Conservation (phyloP, 2,113 vertebrate genomes). For the Xiphias gladius region DNA sequence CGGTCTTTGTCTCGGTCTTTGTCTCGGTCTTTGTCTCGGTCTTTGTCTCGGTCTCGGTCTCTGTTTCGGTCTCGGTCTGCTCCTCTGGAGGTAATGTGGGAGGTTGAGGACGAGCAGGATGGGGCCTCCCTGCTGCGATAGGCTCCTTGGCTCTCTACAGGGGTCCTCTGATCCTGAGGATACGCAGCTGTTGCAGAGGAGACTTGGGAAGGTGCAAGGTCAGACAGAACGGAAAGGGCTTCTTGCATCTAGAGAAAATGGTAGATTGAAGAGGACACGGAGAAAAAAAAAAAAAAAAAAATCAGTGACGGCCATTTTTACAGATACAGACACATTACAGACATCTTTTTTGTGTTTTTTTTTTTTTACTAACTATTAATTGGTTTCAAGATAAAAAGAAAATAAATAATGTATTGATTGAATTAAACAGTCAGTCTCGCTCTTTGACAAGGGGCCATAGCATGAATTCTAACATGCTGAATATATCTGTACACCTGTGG, state of each 20-base stretch:
- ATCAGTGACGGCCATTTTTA: neutral
- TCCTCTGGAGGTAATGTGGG: slow-evolving; percentile 64
- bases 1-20: slow-evolving; percentile 22
- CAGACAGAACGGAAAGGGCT: slow-evolving; percentile 58
- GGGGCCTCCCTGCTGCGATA: slow-evolving; percentile 62
- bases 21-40: slow-evolving; percentile 39
- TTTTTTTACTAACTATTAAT: no score
- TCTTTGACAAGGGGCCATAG: slow-evolving; percentile 8
- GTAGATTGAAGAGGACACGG: neutral
- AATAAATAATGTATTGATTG: slow-evolving; percentile 14
- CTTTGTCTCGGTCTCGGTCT: slow-evolving; percentile 13
- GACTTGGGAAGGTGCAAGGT: slow-evolving; percentile 39
- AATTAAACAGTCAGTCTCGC: neutral
- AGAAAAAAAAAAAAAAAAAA: neutral
- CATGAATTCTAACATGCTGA: slow-evolving; percentile 33
- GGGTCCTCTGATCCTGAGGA: slow-evolving; percentile 54
- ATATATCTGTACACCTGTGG: slow-evolving; percentile 41
- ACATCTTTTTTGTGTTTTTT: neutral
- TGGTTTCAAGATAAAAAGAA: slow-evolving; percentile 9
- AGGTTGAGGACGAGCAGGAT: slow-evolving; percentile 73
- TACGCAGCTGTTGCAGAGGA: slow-evolving; percentile 32
- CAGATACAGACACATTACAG: neutral
- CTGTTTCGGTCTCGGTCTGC: slow-evolving; percentile 24
- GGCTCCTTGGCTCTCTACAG: slow-evolving; percentile 38
- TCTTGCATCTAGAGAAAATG: slow-evolving; percentile 69